Evolutionary conservation across 1,140 invertebrate genomes (phyloP), one percentile per base, ranked within the genome.

Genomic region (Drosophila littoralis): DNA sequence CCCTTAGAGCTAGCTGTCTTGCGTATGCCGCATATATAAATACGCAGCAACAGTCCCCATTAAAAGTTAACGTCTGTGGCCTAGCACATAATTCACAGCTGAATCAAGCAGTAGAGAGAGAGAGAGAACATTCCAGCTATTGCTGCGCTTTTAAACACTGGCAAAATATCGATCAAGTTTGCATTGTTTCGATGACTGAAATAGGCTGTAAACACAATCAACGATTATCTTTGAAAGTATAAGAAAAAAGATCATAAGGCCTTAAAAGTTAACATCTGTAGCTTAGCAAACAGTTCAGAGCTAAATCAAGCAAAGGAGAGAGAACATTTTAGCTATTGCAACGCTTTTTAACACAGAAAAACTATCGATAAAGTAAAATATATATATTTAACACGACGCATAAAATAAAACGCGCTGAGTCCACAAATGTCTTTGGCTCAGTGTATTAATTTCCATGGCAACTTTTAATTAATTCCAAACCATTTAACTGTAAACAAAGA

Each of bases 31-130:
- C 32, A 33, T 52, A 52, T 68, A 45, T 51, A 74, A 63, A 68
- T 69, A 50, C 57, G 58, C 57, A 65, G 70, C 28, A 61, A 81
- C 66, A 76, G 64, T 86, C 59, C 57, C 51, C 52, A 75, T 43
- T 43, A 35, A 64, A 78, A 86, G 81, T 78, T 81, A 81, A 81
- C 82, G 81, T 81, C 65, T 67, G 52, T 54, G 74, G 73, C 51
- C 63, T 7, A 28, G 45, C 63, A 66, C 54, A 72, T 72, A 50
- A 66, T 36, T 72, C 45, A 72, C 45, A 52, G 52, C 28, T 42
- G 13, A 38, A 40, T 12, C 8, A 13, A 13, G n/a, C 6, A 6
- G 5, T 1, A 10, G n/a, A 38, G 12, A 57, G 13, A 8, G 7
- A 5, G 15, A 36, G 15, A 22, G n/a, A 33, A 55, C 1, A 22